A percentile compares a stretch with the other conserved stretches of the same genome.
Conservation (phyloP, 1,140 invertebrate species). For the Chymomyza costata region DNA sequence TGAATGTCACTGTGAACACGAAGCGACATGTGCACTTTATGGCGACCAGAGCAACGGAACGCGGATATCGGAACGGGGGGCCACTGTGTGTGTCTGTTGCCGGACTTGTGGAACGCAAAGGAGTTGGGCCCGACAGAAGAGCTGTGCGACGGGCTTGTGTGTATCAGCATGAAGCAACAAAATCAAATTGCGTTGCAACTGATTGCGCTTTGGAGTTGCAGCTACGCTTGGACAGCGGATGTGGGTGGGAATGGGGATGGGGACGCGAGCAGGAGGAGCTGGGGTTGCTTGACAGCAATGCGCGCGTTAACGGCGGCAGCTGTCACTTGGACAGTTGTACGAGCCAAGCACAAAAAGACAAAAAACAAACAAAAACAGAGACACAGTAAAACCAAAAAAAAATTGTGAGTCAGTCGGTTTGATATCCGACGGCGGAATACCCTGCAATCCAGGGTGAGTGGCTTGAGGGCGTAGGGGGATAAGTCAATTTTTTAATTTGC, state of each 20-base stretch:
- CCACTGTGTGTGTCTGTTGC: background rate
- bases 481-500: no score
- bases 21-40: slow-evolving; percentile 74
- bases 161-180: slow-evolving; percentile 59
- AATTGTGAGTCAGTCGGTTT: no score
- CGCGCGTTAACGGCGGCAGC: slow-evolving; percentile 48
- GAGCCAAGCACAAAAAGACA: slow-evolving; percentile 41
- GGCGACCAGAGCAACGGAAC: slow-evolving; percentile 38
- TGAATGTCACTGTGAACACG: slow-evolving; percentile 73
- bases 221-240: slow-evolving; percentile 6
- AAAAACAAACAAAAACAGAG: slow-evolving; percentile 16
- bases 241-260: background rate
- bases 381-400: no score
- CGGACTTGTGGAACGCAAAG: background rate
- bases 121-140: no score
- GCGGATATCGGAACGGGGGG: no score
- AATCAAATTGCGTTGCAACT: slow-evolving; percentile 71
- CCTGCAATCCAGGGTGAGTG: no score
- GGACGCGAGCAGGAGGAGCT: background rate
- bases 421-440: no score
- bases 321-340: slow-evolving; percentile 71
- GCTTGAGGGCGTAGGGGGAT: no score
- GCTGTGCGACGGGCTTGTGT: no score
- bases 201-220: slow-evolving; percentile 59
- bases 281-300: slow-evolving; percentile 25